phyloP scores from a whole-genome alignment of 2,888 invertebrate species.

The Agrochola circellaris region DNA sequence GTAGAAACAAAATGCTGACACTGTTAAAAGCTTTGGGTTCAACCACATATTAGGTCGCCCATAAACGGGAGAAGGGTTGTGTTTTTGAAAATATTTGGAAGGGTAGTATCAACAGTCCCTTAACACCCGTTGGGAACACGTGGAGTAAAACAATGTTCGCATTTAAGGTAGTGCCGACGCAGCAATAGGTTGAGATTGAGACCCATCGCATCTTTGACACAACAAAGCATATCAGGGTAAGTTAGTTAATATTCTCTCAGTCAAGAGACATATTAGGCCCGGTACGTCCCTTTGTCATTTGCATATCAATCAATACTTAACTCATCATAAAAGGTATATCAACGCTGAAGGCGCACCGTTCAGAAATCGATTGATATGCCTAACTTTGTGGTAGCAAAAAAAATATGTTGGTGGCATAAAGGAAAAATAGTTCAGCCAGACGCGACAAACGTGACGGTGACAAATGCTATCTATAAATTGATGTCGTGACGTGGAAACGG shows the following conservation, averaged over 20 bases:
- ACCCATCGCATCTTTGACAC: conserved; percentile 20
- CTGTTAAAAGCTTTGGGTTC: conserved; percentile 59
- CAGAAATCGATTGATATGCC: conserved; percentile 34
- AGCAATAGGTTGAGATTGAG: conserved; percentile 18
- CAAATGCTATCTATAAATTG: conserved; percentile 55
- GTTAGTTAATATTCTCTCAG: conserved; percentile 26
- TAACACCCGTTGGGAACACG: conserved; percentile 17
- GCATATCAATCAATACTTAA: conserved; percentile 59
- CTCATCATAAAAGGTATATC: conserved; percentile 37
- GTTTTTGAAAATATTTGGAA: conserved; percentile 54
- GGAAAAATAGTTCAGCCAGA: conserved; percentile 40
- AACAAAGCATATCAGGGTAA: conserved; percentile 16
- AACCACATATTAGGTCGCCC: conserved; percentile 52
- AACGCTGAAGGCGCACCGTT: conserved; percentile 24
- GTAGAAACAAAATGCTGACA: conserved; percentile 42
- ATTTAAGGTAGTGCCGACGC: conserved; percentile 20
- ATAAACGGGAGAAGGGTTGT: conserved; percentile 50
- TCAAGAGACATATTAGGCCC: conserved; percentile 3
- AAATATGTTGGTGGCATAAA: conserved; percentile 27
- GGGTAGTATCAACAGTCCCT: conserved; percentile 37
- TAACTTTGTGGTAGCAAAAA: conserved; percentile 38
- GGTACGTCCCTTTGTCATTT: conserved; percentile 38
- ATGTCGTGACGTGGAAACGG: conserved; percentile 37
- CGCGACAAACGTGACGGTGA: conserved; percentile 52
- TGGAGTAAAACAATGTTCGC: conserved; percentile 24